Base-by-base conservation (phyloP, 1,140 invertebrate species). In the Conus betulinus region DNA sequence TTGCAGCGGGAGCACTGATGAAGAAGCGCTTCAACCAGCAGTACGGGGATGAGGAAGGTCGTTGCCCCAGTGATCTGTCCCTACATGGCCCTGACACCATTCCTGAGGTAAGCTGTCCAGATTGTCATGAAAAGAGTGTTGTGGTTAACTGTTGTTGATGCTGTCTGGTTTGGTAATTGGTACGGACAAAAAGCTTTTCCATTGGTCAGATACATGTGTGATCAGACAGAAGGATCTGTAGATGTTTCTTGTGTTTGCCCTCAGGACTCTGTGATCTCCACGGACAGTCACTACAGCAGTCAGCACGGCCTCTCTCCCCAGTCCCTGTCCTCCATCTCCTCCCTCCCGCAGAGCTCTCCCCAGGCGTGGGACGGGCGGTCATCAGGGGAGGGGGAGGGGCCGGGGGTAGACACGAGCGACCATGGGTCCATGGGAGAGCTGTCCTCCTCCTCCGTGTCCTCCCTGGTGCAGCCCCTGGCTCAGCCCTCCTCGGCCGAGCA, bases 341-440 rank as follows among this genome's bases (percentile, higher is more conserved):
- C 85, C 63, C 88, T 87, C n/a, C 84, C 79, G 17, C 67, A 51
- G 8, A 20, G 76, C 71, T 81, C 84, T 23, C 85, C 88, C 23
- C 87, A 88, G n/a, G 60, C 63, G 8, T 89, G 89, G 89, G 87
- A 89, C 25, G 85, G 85, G 88, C 52, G 55, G 53, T 79, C 57
- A 10, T 74, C 63, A 8, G 51, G 79, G 55, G 81, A 84, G 71
- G 81, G 87, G 85, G 71, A 17, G 63, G 67, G 52, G 85, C 91
- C 63, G 53, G 88, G 67, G 74, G 15, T 74, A n/a, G 51, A 27
- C 3, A 57, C 87, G 79, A 91, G 90, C 88, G 91, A 91, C 67
- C 67, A 90, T 8, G 90, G 87, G 23, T 91, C 91, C n/a, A 87
- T 91, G 67, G 91, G 90, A 20, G 91, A 91, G 67, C 79, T 92